Evolutionary conservation across 2,888 invertebrate species (phyloP).

Genomic region (Papilio gigon): DNA sequence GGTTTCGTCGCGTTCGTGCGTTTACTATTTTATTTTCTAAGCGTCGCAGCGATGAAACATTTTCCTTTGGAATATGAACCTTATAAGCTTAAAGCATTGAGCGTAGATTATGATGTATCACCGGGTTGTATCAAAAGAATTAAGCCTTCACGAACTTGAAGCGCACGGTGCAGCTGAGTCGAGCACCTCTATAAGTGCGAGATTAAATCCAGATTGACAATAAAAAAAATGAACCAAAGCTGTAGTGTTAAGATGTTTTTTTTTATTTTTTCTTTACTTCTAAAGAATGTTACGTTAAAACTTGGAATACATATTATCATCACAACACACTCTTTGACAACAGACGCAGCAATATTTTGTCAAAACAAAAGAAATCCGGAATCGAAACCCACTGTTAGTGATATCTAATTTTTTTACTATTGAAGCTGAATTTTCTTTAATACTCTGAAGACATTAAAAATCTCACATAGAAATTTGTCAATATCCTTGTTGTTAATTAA

Average conservation of each 20-base stretch:
- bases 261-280: neutral
- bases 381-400: no score
- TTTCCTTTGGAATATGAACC: slow-evolving; percentile 16
- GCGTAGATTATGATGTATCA: slow-evolving; percentile 16
- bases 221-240: slow-evolving; percentile 31
- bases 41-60: slow-evolving; percentile 39
- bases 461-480: no score
- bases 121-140: slow-evolving; percentile 42
- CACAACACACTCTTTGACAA: no score
- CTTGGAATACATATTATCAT: no score
- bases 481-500: no score
- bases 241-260: neutral
- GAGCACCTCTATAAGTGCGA: slow-evolving; percentile 43
- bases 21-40: slow-evolving; percentile 39
- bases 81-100: neutral
- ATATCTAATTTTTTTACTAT: no score
- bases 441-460: no score
- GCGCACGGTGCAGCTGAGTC: slow-evolving; percentile 42
- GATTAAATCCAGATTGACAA: slow-evolving; percentile 39
- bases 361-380: no score
- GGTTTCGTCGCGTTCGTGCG: slow-evolving; percentile 53
- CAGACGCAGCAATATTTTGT: no score
- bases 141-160: slow-evolving; percentile 43
- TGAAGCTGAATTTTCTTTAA: no score
- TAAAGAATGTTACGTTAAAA: no score